Evolutionary conservation across 1,140 invertebrate genomes (phyloP), one percentile per base, ranked within the genome.

Genomic region (Geopemphigus sp.): DNA sequence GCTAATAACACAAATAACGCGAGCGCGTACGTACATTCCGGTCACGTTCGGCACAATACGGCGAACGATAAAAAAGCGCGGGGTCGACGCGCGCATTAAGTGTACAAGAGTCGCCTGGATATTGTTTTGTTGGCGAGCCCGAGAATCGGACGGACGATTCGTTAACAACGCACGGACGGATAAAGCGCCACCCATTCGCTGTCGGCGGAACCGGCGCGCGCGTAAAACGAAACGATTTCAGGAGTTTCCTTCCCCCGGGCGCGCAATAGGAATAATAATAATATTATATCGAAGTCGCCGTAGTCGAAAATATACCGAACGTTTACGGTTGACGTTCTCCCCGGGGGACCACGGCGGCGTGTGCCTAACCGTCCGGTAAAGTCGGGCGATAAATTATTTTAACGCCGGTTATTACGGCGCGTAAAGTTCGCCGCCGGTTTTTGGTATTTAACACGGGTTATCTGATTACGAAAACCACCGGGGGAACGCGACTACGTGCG

Each of bases 311-410:
- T 68, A 68, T 68, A 45, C 64, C 64, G 22, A 68, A 68, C 24
- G 45, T 68, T 68, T 45, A 22, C n/a, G 5, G 64, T 68, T 68
- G 64, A 68, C 64, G 47, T 68, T 68, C 64, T 24, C 64, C 64
- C 45, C 64, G 5, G 47, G 64, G 45, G 64, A 68, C 45, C 5
- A 5, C 39, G 39, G 32, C 17, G 6, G 22, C 17, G 32, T 4
- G 32, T 8, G n/a, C n/a, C n/a, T n/a, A 22, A 47, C n/a, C 39
- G 17, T 45, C 50, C n/a, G n/a, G 39, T 50, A 50, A 68, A 68
- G 64, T 68, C 24, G 45, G 50, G 50, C 64, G n/a, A 68, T 68
- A 68, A 68, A 68, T 68, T 68, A 68, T 68, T 68, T 68, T 68
- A 68, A 68, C 64, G 29, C 45, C 11, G 11, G 50, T 68, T 68